These are phyloP conservation scores for Aphelocoma californica DNA, from an alignment of 2,797 vertebrate species.

Conservation along the genomic window DNA sequence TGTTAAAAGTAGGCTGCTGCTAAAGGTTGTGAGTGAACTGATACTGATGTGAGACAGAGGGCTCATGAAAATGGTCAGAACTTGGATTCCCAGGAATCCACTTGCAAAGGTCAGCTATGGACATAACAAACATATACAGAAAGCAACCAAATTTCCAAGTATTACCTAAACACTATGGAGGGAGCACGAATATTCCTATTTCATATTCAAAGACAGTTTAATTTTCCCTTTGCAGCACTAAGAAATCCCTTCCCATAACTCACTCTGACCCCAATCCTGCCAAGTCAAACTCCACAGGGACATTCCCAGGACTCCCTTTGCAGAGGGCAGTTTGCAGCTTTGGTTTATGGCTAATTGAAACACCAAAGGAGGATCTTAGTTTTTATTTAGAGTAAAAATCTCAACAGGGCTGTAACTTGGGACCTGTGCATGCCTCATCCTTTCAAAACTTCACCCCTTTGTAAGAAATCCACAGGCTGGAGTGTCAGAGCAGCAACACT, in stretches of 20 bases:
- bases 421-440: no score
- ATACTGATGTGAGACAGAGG: neutral
- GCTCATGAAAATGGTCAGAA: neutral
- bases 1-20: neutral
- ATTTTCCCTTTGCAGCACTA: neutral
- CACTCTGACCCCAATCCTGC: neutral
- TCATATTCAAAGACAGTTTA: neutral
- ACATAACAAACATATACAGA: neutral
- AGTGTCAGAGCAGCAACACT: neutral
- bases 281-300: neutral
- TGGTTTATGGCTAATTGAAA: neutral
- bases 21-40: neutral
- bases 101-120: neutral
- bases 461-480: neutral
- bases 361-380: neutral
- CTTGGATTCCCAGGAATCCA: neutral
- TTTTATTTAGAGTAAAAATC: neutral
- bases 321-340: neutral
- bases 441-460: neutral
- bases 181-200: neutral
- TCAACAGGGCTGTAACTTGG: rapidly evolving
- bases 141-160: neutral
- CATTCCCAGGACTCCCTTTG: neutral
- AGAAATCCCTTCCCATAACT: neutral
- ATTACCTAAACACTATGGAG: neutral